Base-by-base conservation (phyloP, 2,888 invertebrate genomes). In the Charanyca ferruginea region DNA sequence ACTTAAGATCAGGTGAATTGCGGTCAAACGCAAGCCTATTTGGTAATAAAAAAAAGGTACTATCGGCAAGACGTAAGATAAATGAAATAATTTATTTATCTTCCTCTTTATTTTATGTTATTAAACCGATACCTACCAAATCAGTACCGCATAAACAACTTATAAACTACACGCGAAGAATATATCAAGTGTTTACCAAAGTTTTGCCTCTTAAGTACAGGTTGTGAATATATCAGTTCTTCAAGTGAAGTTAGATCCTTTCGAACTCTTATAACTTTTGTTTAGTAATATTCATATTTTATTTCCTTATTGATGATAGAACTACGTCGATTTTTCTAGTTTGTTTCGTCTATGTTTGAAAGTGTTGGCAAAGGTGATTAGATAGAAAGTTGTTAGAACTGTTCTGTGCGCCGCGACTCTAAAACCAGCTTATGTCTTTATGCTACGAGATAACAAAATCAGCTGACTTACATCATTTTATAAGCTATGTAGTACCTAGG, bases 271-370 rank as follows among this genome's bases (percentile, higher is more conserved):
- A 7, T 44, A 76, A 81, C 57, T 74, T 82, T 66, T 62, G 16
- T 32, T 25, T 35, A 18, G 49, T 45, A 74, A 68, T 69, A 66
- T 74, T 62, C 67, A 60, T 67, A 65, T 63, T 76, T 49, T 65
- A 64, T 63, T 55, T 79, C 51, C 32, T 47, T 66, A 69, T 62
- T 53, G 74, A 70, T 55, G 38, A 8, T 23, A 25, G 11, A 44
- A 79, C 28, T 44, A 42, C 11, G 8, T 41, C 22, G 35, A 23
- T 18, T 47, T 53, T 67, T 53, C 58, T 28, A 58, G 51, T 58
- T 66, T 53, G 32, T 63, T 55, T 25, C 49, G 45, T 25, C 35
- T 67, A 67, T 51, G 6, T 47, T 59, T 38, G 16, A 4, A 42
- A 22, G 22, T 42, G 7, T 48, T n/a, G 1, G 9, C 16, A 5